A percentile compares a stretch with the other conserved stretches of the same genome.
Evolutionary conservation across 2,888 invertebrate genomes (phyloP).

Genomic region (Parapristionchus giblindavisi): DNA sequence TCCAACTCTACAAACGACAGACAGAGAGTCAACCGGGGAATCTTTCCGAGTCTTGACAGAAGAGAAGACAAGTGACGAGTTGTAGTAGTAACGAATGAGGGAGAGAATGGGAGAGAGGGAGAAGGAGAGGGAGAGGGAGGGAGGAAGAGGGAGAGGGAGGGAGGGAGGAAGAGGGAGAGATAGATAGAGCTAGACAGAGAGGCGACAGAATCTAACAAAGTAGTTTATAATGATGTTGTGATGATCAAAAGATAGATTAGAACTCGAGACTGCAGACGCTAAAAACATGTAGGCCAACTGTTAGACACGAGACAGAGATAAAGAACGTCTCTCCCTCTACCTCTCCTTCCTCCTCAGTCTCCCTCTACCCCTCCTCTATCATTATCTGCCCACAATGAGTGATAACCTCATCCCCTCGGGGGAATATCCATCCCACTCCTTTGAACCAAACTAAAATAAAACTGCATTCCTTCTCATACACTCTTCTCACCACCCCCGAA

Average conservation of each 20-base stretch:
- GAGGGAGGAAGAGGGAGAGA: conserved; percentile 13
- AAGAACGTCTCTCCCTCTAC: conserved; percentile 4
- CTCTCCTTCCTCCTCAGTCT: conserved; percentile 10
- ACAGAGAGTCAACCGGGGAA: no score
- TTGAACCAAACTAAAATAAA: no score
- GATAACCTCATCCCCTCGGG: no score
- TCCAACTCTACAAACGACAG: no score
- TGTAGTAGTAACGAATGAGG: background rate
- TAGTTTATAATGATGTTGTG: background rate
- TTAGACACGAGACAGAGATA: background rate
- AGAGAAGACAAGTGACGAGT: no score
- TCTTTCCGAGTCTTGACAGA: no score
- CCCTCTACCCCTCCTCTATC: background rate
- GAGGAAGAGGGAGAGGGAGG: background rate
- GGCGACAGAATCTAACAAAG: background rate
- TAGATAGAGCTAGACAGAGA: conserved; percentile 4
- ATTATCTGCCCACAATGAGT: background rate
- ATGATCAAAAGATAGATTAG: background rate
- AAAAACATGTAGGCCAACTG: background rate
- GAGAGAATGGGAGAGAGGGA: background rate
- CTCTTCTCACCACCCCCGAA: no score
- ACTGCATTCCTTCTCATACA: no score
- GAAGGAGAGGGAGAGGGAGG: background rate
- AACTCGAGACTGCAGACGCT: background rate
- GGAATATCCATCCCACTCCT: background rate